Base-by-base conservation (phyloP, 2,113 vertebrate genomes). In the Heterochromis multidens region DNA sequence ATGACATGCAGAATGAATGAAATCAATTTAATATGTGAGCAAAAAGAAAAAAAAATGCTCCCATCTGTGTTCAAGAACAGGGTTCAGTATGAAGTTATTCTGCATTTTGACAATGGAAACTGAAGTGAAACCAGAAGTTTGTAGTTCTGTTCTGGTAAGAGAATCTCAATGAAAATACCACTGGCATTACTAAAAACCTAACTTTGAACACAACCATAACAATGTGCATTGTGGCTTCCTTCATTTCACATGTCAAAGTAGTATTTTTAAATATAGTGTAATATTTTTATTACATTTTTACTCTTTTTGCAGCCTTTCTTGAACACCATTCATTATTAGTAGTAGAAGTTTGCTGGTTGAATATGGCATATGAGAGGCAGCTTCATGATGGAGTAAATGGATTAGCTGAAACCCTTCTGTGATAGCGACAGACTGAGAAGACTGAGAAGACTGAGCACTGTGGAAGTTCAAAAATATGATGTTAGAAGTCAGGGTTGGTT, bases 1-100 rank as follows among this genome's bases (percentile, higher is more conserved):
- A 83, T 10, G 72, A 63, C 43, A 37, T 33, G 23, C 23, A 76
- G 80, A 58, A 58, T 58, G 37, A 85, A 81, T 43, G 72, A 37
- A 88, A 80, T 77, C 62, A 58, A 37, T 85, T 84, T 80, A 57
- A 84, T 77, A 60, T 78, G 23, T 7, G 27, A 63, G 27, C 33
- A 29, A 52, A 29, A n/a, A 19, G 0, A 3, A 33, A 0, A 3
- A 78, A 70, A 67, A 29, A 25, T 33, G 4, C 84, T 76, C 12
- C 62, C 54, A 27, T 85, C 58, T 63, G 49, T 57, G 8, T 77
- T 63, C 13, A 81, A 81, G 74, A 37, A 63, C 17, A 63, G 59
- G 5, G 23, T 35, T 8, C 1, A 1, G 29, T 49, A 35, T 35
- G 35, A 67, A 49, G 43, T 78, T 65, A 43, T 67, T 77, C n/a